Evolutionary conservation across 2,888 invertebrate species (phyloP).

Genomic region (Andricus curvator): DNA sequence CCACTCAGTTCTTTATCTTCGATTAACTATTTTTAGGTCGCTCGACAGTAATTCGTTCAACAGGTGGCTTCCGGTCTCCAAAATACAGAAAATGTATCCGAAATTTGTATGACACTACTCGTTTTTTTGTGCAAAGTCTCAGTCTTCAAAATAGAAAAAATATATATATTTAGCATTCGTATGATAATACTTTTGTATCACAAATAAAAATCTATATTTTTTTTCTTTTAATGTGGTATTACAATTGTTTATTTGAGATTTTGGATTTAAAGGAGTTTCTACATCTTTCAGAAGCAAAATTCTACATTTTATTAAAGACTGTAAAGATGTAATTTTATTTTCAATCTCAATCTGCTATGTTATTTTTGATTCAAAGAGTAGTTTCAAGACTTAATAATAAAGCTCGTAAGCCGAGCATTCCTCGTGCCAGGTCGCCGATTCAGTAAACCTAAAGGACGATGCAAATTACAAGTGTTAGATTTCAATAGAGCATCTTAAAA

Average conservation of each 20-base stretch:
- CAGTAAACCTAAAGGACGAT: neutral
- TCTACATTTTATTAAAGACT: neutral
- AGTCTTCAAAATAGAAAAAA: no score
- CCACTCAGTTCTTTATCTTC: slow-evolving; percentile 12
- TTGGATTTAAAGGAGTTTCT: neutral
- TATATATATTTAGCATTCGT: no score
- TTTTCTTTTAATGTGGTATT: no score
- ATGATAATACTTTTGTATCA: no score
- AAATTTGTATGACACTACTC: no score
- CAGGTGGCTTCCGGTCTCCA: slow-evolving; percentile 15
- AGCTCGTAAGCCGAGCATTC: neutral
- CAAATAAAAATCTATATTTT: no score
- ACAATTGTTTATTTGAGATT: neutral
- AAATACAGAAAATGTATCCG: neutral
- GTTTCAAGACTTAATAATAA: neutral
- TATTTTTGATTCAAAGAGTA: neutral
- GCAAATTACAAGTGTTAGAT: neutral
- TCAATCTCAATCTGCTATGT: neutral
- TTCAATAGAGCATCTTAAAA: neutral
- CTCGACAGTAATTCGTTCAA: neutral
- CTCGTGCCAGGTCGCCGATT: slow-evolving; percentile 1
- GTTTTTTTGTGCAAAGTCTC: no score
- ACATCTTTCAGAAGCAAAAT: neutral
- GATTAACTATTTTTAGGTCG: slow-evolving; percentile 21
- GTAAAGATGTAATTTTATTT: neutral